Conservation (phyloP, 2,888 invertebrate species). For the Catonia carolina region DNA sequence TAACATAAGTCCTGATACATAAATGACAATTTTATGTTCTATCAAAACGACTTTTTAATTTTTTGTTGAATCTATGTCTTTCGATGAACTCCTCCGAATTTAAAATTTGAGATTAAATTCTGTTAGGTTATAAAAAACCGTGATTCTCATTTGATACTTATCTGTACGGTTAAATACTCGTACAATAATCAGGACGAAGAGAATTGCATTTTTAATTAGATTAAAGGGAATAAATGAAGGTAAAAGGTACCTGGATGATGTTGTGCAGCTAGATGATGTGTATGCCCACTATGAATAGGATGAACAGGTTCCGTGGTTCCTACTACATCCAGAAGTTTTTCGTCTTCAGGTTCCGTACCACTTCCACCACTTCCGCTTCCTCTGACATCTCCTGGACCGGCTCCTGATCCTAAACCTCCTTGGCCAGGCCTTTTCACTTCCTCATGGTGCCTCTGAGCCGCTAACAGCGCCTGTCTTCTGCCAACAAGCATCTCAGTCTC, state of each 20-base stretch:
- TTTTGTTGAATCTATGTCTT: too few species aligned
- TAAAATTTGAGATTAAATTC: too few species aligned
- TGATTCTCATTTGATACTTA: too few species aligned
- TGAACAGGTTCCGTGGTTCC: slow-evolving; percentile 65
- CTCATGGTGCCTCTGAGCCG: slow-evolving; percentile 45
- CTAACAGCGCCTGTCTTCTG: slow-evolving; percentile 64
- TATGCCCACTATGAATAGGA: slow-evolving; percentile 33
- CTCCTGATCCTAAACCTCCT: slow-evolving; percentile 34
- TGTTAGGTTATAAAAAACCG: too few species aligned
- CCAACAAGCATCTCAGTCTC: slow-evolving; percentile 26
- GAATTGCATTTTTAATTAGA: too few species aligned
- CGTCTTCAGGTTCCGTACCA: slow-evolving; percentile 55
- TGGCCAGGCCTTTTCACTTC: slow-evolving; percentile 39
- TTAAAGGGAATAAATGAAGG: too few species aligned
- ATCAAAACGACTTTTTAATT: too few species aligned
- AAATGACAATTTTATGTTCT: too few species aligned
- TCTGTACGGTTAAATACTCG: too few species aligned
- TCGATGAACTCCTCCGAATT: too few species aligned
- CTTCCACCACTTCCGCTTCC: slow-evolving; percentile 6
- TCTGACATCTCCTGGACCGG: slow-evolving; percentile 20
- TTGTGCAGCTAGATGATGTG: slow-evolving; percentile 29
- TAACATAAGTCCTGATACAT: too few species aligned
- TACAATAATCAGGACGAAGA: too few species aligned
- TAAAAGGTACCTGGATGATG: slow-evolving; percentile 37
- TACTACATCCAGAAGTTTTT: slow-evolving; percentile 78